phyloP scores from a whole-genome alignment of 2,797 vertebrate species.

The Distichodus sexfasciatus region DNA sequence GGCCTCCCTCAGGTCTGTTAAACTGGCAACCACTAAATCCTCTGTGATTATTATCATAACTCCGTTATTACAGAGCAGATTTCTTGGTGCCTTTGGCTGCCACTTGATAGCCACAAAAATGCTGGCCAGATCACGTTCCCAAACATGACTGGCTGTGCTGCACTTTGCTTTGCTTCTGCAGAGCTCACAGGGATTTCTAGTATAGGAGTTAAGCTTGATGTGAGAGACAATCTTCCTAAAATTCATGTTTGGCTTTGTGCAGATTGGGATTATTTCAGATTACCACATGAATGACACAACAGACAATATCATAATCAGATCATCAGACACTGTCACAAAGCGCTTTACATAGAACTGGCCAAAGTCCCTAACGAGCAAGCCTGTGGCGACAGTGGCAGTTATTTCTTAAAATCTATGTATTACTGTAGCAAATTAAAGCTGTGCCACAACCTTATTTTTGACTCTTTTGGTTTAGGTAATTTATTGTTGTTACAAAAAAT shows the following conservation, averaged over 20 bases:
- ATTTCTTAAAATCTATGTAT: no score
- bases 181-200: not conserved
- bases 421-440: no score
- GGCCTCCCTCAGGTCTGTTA: constrained; percentile 1
- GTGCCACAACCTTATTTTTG: no score
- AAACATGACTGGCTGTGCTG: constrained; percentile 6
- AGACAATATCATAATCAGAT: not conserved
- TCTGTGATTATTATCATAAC: constrained; percentile 38
- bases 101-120: constrained; percentile 10
- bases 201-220: not conserved
- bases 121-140: constrained; percentile 16
- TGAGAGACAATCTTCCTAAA: not conserved
- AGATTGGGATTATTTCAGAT: not conserved
- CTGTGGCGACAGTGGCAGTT: no score
- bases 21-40: constrained; percentile 24
- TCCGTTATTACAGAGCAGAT: constrained; percentile 27
- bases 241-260: not conserved
- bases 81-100: constrained; percentile 16
- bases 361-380: no score
- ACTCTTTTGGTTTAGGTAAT: no score
- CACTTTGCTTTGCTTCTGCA: constrained; percentile 7
- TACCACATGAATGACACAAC: not conserved
- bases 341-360: not conserved
- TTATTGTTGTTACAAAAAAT: no score
- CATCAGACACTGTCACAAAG: not conserved